These are phyloP conservation scores for Polylopha cassiicola DNA, from an alignment of 2,888 invertebrate species.

Conservation along the genomic window DNA sequence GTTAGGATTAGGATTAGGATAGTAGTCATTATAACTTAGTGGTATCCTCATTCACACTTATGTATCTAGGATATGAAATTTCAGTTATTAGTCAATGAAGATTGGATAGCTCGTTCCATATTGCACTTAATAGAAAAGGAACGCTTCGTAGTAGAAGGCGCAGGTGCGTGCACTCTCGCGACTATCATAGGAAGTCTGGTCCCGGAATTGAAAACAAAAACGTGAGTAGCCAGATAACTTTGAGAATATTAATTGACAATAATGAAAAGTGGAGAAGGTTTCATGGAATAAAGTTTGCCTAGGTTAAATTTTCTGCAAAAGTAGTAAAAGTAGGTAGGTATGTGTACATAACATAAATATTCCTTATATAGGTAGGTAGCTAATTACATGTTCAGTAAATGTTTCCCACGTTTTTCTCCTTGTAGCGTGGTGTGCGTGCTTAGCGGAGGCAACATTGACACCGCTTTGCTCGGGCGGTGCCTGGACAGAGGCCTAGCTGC, in stretches of 20 bases:
- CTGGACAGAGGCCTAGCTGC: constrained; percentile 91
- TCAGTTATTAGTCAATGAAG: constrained; percentile 85
- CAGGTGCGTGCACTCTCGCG: constrained; percentile 90
- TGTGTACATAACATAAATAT: not conserved
- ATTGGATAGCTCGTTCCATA: constrained; percentile 88
- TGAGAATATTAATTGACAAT: not conserved
- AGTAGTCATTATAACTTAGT: too few relatives aligned
- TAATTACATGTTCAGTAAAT: not conserved
- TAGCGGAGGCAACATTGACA: constrained; percentile 93
- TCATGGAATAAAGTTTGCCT: too few relatives aligned
- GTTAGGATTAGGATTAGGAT: too few relatives aligned
- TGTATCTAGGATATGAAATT: too few relatives aligned
- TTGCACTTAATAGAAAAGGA: constrained; percentile 86
- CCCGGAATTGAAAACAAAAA: constrained; percentile 88
- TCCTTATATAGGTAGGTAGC: not conserved
- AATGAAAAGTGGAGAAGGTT: too few relatives aligned
- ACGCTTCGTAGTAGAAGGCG: constrained; percentile 92
- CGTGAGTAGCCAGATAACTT: constrained; percentile 60
- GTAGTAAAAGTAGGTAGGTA: too few relatives aligned
- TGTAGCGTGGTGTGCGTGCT: constrained; percentile 88
- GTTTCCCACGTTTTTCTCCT: constrained; percentile 26
- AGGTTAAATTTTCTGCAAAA: too few relatives aligned
- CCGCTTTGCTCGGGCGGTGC: constrained; percentile 87
- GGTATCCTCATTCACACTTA: too few relatives aligned
- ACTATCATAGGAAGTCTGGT: constrained; percentile 87